These are phyloP conservation scores for Alligator sinensis DNA, from an alignment of 2,113 vertebrate species.

Conservation along the genomic window DNA sequence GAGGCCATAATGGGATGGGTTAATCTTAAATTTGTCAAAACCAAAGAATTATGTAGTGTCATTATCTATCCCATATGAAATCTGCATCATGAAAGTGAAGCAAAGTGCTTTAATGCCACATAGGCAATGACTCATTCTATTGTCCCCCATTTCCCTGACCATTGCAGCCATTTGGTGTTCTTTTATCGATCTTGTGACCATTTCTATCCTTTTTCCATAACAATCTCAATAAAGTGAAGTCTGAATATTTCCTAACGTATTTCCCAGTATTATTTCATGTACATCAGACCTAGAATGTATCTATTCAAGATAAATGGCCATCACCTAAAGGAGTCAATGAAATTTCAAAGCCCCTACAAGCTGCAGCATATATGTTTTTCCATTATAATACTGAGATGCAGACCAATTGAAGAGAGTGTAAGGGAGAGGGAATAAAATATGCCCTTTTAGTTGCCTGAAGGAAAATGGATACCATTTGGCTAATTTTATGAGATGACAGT, in stretches of 20 bases:
- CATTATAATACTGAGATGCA: slow-evolving; percentile 46
- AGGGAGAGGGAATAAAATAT: not conserved
- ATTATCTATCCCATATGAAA: not conserved
- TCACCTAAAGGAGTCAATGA: slow-evolving; percentile 1
- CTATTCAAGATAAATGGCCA: slow-evolving; percentile 21
- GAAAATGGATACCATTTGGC: slow-evolving; percentile 48
- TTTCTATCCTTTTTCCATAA: not conserved
- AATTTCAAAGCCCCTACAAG: not conserved
- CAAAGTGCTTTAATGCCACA: not conserved
- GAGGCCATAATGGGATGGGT: not conserved
- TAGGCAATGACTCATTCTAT: not conserved
- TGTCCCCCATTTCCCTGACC: not conserved
- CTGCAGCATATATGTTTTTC: not conserved
- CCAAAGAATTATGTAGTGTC: not conserved
- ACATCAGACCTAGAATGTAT: not conserved
- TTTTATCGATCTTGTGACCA: slow-evolving; percentile 1
- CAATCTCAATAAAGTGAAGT: slow-evolving; percentile 2
- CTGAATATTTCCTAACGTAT: slow-evolving; percentile 22
- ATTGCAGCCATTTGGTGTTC: not conserved
- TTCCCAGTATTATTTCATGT: slow-evolving; percentile 17
- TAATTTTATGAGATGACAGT: slow-evolving; percentile 33
- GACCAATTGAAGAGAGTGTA: not conserved
- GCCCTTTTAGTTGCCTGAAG: slow-evolving; percentile 40
- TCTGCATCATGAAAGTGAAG: not conserved
- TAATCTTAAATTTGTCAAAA: slow-evolving; percentile 10